Percentiles rank a stretch among this genome's conserved stretches.
These are phyloP conservation scores for Leuciscus idus DNA, from an alignment of 2,113 vertebrate species.

Conservation along the genomic window DNA sequence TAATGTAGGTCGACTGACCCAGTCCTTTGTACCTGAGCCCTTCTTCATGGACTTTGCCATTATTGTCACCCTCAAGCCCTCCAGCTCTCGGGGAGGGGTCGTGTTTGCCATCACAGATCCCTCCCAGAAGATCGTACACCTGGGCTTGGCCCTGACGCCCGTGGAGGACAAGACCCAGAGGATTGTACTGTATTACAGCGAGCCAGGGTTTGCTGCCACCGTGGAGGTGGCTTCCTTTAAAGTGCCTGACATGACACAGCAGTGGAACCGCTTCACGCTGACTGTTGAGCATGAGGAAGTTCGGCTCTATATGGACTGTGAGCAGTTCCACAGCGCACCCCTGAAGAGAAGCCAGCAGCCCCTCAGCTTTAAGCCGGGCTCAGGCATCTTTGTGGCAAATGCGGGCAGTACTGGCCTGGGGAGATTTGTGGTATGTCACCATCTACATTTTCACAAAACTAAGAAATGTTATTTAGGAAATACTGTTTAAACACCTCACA, in stretches of 20 bases:
- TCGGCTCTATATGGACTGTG: slow-evolving; percentile 89
- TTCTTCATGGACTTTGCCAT: slow-evolving; percentile 90
- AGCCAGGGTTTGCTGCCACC: slow-evolving; percentile 78
- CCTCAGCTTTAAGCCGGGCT: slow-evolving; percentile 85
- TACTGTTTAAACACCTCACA: not conserved
- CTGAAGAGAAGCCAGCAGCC: slow-evolving; percentile 78
- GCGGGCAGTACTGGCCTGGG: slow-evolving; percentile 88
- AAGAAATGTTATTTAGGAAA: not conserved
- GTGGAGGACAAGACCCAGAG: slow-evolving; percentile 86
- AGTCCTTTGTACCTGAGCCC: slow-evolving; percentile 82
- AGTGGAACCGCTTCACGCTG: slow-evolving; percentile 88
- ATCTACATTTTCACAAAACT: not conserved
- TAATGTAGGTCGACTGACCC: slow-evolving; percentile 90
- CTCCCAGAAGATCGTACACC: slow-evolving; percentile 87
- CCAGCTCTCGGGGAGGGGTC: slow-evolving; percentile 79
- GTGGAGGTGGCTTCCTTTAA: slow-evolving; percentile 87
- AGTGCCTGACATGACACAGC: slow-evolving; percentile 87
- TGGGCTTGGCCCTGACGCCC: slow-evolving; percentile 83
- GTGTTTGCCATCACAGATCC: slow-evolving; percentile 92
- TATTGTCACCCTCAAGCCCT: slow-evolving; percentile 81
- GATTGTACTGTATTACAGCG: slow-evolving; percentile 89
- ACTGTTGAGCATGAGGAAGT: slow-evolving; percentile 80
- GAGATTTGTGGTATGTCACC: slow-evolving; percentile 56
- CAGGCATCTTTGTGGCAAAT: slow-evolving; percentile 94
- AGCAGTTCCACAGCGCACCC: slow-evolving; percentile 81